Evolutionary conservation across 2,113 vertebrate species (phyloP).

Genomic region (Hemicordylus capensis): DNA sequence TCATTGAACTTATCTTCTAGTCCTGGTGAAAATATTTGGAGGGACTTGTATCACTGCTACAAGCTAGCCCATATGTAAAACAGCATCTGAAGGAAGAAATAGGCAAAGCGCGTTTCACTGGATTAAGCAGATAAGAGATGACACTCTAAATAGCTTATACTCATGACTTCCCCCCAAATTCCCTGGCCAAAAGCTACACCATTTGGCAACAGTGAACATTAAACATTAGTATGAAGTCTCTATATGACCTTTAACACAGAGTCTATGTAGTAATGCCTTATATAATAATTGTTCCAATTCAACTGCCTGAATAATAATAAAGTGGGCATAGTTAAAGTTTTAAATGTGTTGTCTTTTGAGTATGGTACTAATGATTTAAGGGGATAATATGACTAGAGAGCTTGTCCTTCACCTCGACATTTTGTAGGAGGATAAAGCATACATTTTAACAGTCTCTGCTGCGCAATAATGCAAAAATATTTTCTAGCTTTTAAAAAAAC

Average conservation of each 20-base stretch:
- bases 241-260: not conserved
- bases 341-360: not conserved
- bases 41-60: not conserved
- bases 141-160: not conserved
- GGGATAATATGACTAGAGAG: not conserved
- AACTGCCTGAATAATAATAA: not conserved
- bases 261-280: not conserved
- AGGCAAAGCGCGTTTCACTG: not conserved
- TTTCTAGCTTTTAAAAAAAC: not conserved
- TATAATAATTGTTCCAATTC: not conserved
- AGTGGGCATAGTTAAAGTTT: not conserved
- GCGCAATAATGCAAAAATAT: not conserved
- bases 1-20: not conserved
- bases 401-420: not conserved
- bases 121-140: not conserved
- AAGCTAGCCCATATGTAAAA: not conserved
- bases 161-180: not conserved
- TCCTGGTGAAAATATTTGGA: not conserved
- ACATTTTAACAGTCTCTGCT: rapidly evolving
- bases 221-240: not conserved
- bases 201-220: not conserved
- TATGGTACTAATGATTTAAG: not conserved
- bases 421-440: not conserved
- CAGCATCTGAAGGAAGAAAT: not conserved
- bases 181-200: not conserved